Conservation (phyloP, 2,888 invertebrate genomes). For the Diadegma fenestrale region DNA sequence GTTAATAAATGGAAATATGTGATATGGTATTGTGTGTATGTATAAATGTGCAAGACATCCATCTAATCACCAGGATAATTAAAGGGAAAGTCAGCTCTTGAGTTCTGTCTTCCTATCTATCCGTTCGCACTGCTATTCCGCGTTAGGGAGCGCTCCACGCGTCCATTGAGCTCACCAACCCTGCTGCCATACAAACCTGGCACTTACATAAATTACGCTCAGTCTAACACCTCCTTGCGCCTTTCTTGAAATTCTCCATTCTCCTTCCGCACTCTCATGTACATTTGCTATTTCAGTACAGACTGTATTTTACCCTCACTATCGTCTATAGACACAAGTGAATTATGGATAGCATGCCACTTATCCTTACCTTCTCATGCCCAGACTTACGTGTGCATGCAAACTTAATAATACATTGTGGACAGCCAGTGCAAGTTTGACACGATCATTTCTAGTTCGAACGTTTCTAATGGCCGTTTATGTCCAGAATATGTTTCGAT, state of each 20-base stretch:
- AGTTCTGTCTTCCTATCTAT: not conserved
- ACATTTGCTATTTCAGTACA: slow-evolving; percentile 17
- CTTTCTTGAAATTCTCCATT: slow-evolving; percentile 57
- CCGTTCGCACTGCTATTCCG: slow-evolving; percentile 31
- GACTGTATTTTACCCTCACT: not conserved
- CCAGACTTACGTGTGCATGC: not conserved
- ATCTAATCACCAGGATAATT: slow-evolving; percentile 70
- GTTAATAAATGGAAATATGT: not conserved
- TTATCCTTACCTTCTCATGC: not conserved
- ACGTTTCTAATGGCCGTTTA: not conserved
- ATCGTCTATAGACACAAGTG: slow-evolving; percentile 7
- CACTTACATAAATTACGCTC: slow-evolving; percentile 69
- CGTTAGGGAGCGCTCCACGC: slow-evolving; percentile 36
- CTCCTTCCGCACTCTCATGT: slow-evolving; percentile 52
- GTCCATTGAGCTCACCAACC: slow-evolving; percentile 36
- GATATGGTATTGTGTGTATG: slow-evolving; percentile 23
- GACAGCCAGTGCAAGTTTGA: slow-evolving; percentile 29
- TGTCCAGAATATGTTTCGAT: not conserved
- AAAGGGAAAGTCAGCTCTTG: slow-evolving; percentile 68
- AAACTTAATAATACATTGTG: slow-evolving; percentile 18
- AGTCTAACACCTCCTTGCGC: slow-evolving; percentile 68
- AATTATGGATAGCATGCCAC: slow-evolving; percentile 31
- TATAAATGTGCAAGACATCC: slow-evolving; percentile 62
- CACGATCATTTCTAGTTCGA: slow-evolving; percentile 36
- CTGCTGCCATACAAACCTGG: slow-evolving; percentile 34